Evolutionary conservation across 2,888 invertebrate species (phyloP), one percentile per base, ranked within the genome.

Genomic region (Agrotis ipsilon): DNA sequence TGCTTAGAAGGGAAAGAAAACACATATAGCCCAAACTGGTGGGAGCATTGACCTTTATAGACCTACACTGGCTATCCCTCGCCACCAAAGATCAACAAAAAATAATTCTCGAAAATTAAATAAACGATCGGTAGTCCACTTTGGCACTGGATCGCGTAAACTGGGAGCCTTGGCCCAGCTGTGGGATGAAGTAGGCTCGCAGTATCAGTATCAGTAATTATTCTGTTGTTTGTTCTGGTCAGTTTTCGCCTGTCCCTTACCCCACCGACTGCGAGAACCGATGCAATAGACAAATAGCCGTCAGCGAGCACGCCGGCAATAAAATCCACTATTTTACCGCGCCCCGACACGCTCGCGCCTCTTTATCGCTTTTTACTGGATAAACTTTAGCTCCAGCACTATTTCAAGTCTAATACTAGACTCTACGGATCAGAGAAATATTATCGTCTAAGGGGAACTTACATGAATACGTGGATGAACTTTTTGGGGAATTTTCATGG

Each of bases 301-400:
- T 87, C 85, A 85, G 85, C 89, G 84, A 76, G 86, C 86, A 81
- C 80, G 78, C 81, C 78, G 81, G 86, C 84, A 87, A 89, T 91
- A 91, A 91, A 92, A 89, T 86, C 85, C 82, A 83, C 78, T 84
- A 88, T 86, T 92, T 92, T 91, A 91, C 89, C 87, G 89, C 89
- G 74, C 83, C 67, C 84, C 81, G 79, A 82, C 88, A 89, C 87
- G 88, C 87, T 86, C 80, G 59, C 72, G 71, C 68, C 80, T 81
- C 81, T 87, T 86, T 86, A 87, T 86, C 89, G 86, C 84, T 80
- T 83, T 84, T 84, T 83, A 85, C 80, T 72, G 71, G 73, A 75
- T 77, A 74, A 83, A 88, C 78, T 86, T 80, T 75, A 68, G 59
- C 55, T 67, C 72, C 59, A 63, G 54, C 43, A 75, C 61, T 78